Conservation (phyloP, 1,140 invertebrate genomes). For the Nautilus pompilius region DNA sequence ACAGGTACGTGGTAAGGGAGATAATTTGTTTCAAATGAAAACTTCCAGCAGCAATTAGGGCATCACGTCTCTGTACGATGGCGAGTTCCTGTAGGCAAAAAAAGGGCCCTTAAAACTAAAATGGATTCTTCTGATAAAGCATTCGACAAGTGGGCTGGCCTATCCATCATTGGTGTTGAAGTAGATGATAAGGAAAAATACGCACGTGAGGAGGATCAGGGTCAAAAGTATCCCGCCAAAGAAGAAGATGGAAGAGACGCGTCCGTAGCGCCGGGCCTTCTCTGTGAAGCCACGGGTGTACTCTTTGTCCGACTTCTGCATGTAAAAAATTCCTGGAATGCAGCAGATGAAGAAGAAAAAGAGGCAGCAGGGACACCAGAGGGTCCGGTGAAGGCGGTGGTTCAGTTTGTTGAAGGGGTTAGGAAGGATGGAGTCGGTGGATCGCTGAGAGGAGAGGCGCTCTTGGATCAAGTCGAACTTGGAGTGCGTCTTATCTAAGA, state of each 20-base stretch:
- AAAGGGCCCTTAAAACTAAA: no score
- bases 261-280: conserved; percentile 13
- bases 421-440: conserved; percentile 13
- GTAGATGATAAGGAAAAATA: conserved; percentile 18
- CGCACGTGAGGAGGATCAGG: conserved; percentile 1
- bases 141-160: no score
- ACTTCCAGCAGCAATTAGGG: no score
- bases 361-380: conserved; percentile 27
- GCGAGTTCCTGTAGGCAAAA: no score
- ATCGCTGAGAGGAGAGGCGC: background rate
- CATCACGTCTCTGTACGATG: no score
- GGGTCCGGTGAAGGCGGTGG: conserved; percentile 18
- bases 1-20: no score
- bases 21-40: no score
- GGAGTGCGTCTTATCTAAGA: conserved; percentile 2
- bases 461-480: no score
- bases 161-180: no score
- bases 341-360: conserved; percentile 32
- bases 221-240: conserved; percentile 10
- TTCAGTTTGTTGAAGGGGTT: conserved; percentile 27
- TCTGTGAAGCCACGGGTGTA: conserved; percentile 18
- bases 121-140: no score
- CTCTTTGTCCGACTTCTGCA: conserved; percentile 18
- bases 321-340: conserved; percentile 20
- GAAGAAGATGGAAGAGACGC: conserved; percentile 14